Percentiles rank a stretch among this genome's conserved stretches.
phyloP scores from a whole-genome alignment of 2,888 invertebrate species.

The Dione juno region DNA sequence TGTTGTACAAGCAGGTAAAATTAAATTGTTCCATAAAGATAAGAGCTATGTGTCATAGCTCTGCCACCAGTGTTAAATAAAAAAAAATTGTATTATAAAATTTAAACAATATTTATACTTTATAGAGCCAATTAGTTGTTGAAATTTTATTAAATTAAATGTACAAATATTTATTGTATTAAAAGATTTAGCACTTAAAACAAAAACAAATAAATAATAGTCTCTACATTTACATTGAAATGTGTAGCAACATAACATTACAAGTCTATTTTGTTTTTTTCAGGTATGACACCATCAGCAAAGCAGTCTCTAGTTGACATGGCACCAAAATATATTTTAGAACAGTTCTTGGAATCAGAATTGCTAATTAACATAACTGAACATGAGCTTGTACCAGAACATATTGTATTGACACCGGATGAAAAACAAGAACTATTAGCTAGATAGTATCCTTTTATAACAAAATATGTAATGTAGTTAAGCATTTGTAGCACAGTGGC shows the following conservation, averaged over 20 bases:
- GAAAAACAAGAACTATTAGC: conserved; percentile 97
- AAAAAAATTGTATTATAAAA: too few species aligned
- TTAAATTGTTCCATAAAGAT: too few species aligned
- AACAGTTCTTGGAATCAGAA: conserved; percentile 97
- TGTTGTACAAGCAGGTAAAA: conserved; percentile 95
- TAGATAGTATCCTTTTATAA: conserved; percentile 91
- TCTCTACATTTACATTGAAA: too few species aligned
- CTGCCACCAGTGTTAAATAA: too few species aligned
- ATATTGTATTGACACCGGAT: conserved; percentile 98
- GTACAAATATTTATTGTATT: too few species aligned
- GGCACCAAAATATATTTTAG: conserved; percentile 99
- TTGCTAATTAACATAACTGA: conserved; percentile 98
- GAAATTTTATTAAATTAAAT: too few species aligned
- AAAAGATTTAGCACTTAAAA: too few species aligned
- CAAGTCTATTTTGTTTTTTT: conserved; percentile 37
- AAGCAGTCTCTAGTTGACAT: conserved; percentile 98
- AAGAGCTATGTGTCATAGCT: too few species aligned
- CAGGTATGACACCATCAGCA: conserved; percentile 99
- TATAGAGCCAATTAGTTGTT: too few species aligned
- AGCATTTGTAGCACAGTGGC: too few species aligned
- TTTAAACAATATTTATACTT: too few species aligned
- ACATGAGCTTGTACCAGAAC: conserved; percentile 99
- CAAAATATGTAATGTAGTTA: background rate
- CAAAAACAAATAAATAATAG: too few species aligned
- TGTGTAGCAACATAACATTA: background rate